phyloP scores from a whole-genome alignment of 2,888 invertebrate genomes.

The Cynaeus angustus region DNA sequence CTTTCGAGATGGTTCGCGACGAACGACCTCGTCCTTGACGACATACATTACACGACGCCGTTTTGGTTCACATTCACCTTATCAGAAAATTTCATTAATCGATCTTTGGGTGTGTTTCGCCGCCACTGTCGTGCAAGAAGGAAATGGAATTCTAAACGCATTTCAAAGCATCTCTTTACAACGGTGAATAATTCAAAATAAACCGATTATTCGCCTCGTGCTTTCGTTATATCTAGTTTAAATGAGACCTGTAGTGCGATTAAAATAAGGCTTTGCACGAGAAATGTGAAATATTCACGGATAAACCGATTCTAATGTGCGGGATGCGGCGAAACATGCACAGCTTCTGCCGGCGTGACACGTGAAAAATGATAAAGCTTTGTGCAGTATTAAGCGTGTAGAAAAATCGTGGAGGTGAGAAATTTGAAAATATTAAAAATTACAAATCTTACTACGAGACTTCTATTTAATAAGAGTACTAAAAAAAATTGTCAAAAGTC shows the following conservation, averaged over 20 bases:
- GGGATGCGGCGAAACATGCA: background rate
- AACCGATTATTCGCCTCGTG: constrained; percentile 59
- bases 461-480: no score
- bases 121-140: background rate
- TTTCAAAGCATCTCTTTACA: constrained; percentile 16
- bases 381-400: background rate
- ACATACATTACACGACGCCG: constrained; percentile 31
- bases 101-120: background rate
- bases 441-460: no score
- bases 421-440: no score
- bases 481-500: no score
- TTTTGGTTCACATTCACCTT: constrained; percentile 23
- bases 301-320: constrained; percentile 4
- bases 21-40: constrained; percentile 44
- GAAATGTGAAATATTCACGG: constrained; percentile 57
- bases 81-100: constrained; percentile 5
- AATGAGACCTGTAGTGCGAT: constrained; percentile 26
- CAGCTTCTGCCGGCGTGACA: background rate
- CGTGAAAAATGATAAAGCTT: constrained; percentile 1
- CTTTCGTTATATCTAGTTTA: constrained; percentile 44
- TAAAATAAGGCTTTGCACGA: constrained; percentile 50
- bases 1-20: constrained; percentile 25
- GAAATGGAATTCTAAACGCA: constrained; percentile 23
- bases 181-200: constrained; percentile 51
- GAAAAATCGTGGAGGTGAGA: background rate